Evolutionary conservation across 2,113 vertebrate genomes (phyloP).

Genomic region (Microcebus jonahi): DNA sequence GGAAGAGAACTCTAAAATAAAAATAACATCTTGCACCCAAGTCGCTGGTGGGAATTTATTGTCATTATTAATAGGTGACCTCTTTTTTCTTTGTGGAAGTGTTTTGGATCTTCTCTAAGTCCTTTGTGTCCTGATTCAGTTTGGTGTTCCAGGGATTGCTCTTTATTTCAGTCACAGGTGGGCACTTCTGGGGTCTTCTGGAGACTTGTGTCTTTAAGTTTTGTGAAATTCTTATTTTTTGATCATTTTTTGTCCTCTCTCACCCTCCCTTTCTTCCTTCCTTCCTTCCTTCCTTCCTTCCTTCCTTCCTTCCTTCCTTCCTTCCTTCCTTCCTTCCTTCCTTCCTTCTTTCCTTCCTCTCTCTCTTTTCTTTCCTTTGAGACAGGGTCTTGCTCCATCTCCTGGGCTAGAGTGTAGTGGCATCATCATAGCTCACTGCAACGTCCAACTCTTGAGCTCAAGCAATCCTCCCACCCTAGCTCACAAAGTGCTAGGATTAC

Average conservation of each 20-base stretch:
- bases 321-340: too few species aligned
- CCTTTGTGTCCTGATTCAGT: not conserved
- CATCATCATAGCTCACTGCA: too few species aligned
- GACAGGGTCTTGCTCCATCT: too few species aligned
- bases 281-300: accelerated
- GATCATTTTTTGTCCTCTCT: not conserved
- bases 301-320: too few species aligned
- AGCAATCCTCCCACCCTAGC: too few species aligned
- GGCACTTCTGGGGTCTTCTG: not conserved
- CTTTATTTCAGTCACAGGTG: not conserved
- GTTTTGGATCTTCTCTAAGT: not conserved
- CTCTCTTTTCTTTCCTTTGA: not conserved
- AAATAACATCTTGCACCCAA: not conserved
- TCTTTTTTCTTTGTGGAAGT: not conserved
- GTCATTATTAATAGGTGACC: not conserved
- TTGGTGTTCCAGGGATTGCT: not conserved
- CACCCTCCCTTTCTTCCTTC: too few species aligned
- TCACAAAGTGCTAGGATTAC: too few species aligned
- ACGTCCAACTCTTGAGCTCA: too few species aligned
- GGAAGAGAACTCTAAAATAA: constrained; percentile 19
- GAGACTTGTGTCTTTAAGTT: not conserved
- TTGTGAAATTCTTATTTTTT: not conserved
- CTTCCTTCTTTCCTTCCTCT: too few species aligned
- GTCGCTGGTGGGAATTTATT: not conserved
- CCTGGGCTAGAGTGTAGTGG: too few species aligned